A percentile compares a stretch with the other conserved stretches of the same genome.
Conservation (phyloP, 2,888 invertebrate genomes). For the Tenthredo scrophulariae region DNA sequence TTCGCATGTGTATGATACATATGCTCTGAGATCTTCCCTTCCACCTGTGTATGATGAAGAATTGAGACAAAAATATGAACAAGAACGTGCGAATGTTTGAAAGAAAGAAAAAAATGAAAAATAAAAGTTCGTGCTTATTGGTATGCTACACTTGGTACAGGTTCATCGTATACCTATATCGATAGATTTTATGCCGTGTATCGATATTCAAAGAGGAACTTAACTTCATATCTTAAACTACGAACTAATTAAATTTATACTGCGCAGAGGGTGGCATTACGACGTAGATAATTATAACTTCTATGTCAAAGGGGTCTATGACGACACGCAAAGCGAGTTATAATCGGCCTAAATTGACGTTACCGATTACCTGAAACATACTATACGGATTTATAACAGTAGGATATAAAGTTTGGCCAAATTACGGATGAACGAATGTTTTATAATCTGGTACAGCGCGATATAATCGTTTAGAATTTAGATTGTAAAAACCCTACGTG, state of each 20-base stretch:
- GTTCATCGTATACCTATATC: too few species aligned
- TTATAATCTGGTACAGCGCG: too few species aligned
- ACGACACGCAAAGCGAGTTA: not conserved
- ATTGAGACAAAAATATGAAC: not conserved
- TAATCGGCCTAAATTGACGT: not conserved
- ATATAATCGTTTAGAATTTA: too few species aligned
- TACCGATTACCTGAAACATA: not conserved
- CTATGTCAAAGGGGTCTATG: not conserved
- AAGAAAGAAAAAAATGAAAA: too few species aligned
- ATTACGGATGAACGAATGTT: too few species aligned
- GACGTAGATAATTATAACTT: not conserved
- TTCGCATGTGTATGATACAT: not conserved
- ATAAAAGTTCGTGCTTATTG: too few species aligned
- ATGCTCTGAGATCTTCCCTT: not conserved
- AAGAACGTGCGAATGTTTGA: not conserved
- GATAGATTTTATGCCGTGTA: not conserved
- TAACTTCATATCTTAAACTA: not conserved
- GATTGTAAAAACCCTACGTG: too few species aligned
- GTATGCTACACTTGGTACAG: too few species aligned
- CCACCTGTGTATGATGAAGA: not conserved
- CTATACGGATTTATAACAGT: not conserved
- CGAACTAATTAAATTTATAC: not conserved
- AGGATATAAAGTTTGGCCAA: not conserved
- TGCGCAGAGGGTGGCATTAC: too few species aligned
- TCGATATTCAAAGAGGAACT: not conserved